These are phyloP conservation scores for Loris lydekkerianus DNA, from an alignment of 2,797 vertebrate genomes.

Conservation along the genomic window DNA sequence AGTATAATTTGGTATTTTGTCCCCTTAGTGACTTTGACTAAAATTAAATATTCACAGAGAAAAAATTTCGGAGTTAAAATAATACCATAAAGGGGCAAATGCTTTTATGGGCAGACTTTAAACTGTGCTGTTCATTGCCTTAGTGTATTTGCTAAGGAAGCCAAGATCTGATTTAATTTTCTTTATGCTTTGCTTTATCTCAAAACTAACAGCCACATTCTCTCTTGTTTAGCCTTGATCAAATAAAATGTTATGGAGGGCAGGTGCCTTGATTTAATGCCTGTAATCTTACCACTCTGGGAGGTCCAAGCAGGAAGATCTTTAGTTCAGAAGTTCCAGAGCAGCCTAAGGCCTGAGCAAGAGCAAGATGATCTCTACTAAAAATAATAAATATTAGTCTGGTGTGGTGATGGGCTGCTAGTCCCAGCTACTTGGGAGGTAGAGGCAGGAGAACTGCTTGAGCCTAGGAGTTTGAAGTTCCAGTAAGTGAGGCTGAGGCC, in stretches of 20 bases:
- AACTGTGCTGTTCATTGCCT: neutral
- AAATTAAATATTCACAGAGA: conserved; percentile 23
- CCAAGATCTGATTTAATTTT: conserved; percentile 51
- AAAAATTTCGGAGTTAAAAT: conserved; percentile 12
- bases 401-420: too few species aligned
- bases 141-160: conserved; percentile 8
- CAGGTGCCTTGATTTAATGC: too few species aligned
- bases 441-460: too few species aligned
- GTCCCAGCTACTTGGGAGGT: too few species aligned
- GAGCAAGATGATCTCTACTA: too few species aligned
- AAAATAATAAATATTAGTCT: too few species aligned
- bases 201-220: conserved; percentile 29
- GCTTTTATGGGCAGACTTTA: conserved; percentile 5
- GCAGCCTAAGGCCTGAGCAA: too few species aligned
- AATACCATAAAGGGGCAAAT: neutral
- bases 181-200: conserved; percentile 30
- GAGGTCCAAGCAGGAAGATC: too few species aligned
- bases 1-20: conserved; percentile 29
- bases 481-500: too few species aligned
- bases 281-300: too few species aligned
- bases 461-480: too few species aligned
- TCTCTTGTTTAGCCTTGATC: neutral
- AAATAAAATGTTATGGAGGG: neutral
- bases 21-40: conserved; percentile 28
- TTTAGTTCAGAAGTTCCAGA: too few species aligned